Conservation (phyloP, 2,888 invertebrate species). For the Trachelus tabidus region DNA sequence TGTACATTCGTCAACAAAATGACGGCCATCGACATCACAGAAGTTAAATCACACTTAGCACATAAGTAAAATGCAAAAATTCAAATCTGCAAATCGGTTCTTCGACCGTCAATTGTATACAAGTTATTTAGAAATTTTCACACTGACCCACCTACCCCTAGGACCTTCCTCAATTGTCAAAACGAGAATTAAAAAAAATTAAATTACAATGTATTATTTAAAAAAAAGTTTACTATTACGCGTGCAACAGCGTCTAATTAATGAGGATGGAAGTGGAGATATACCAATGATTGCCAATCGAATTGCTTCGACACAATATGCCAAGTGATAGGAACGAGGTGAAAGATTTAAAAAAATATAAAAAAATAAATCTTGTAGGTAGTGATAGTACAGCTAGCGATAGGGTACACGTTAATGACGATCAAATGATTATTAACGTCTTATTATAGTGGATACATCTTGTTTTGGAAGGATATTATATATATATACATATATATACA, state of each 20-base stretch:
- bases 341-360: neutral
- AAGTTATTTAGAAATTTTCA: neutral
- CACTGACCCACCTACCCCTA: neutral
- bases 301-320: neutral
- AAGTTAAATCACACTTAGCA: neutral
- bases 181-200: neutral
- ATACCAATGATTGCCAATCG: neutral
- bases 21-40: neutral
- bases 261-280: neutral
- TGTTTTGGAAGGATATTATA: constrained; percentile 32
- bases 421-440: neutral
- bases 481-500: constrained; percentile 17
- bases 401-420: neutral
- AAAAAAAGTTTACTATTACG: neutral
- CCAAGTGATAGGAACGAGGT: neutral
- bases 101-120: neutral
- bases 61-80: neutral
- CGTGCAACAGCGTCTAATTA: neutral
- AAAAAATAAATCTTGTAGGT: neutral
- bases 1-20: neutral
- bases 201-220: neutral
- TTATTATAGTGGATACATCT: constrained; percentile 26
- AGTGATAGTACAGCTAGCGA: neutral
- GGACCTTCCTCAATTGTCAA: neutral
- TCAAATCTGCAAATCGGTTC: neutral